Evolutionary conservation across 2,888 invertebrate species (phyloP), one percentile per base, ranked within the genome.

Genomic region (Acheta domesticus): DNA sequence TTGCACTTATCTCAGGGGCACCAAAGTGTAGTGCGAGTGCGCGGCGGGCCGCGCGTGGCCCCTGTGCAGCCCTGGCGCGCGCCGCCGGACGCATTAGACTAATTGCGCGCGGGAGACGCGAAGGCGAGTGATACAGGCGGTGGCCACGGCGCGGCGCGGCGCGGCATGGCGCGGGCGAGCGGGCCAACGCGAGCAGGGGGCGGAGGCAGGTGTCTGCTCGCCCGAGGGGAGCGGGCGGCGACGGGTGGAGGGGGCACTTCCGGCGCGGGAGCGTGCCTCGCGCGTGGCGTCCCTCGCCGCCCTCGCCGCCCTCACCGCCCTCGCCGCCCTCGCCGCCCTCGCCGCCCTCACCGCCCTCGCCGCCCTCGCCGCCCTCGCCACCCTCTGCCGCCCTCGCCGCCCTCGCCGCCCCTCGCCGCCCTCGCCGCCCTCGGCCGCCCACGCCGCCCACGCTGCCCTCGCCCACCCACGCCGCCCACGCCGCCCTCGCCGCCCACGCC

Each of bases 221-320:
- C 62, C 16, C 62, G 62, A n/a, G 62, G 16, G 16, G 16, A 14
- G 14, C n/a, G 62, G 62, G 14, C 16, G n/a, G 8, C 0, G n/a
- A 16, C 16, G n/a, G 62, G n/a, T 14, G 62, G n/a, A n/a, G 62
- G 62, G 62, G 62, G 62, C n/a, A 62, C 62, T 62, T 62, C 62
- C 62, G 62, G 62, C 62, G 62, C 62, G 62, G 62, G 62, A 62
- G 62, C 62, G 62, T 62, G 62, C 62, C 62, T n/a, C 62, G 62
- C 62, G 62, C 62, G 62, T 62, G 62, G 62, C 62, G 14, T 62
- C 62, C 62, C 62, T 62, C 62, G 36, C 36, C 62, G 16, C 62
- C 62, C 62, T 19, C 62, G 16, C 62, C 62, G 12, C n/a, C 62
- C 12, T 14, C n/a, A 0, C 11, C 62, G 16, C 16, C 16, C 12